Conservation (phyloP, 1,140 invertebrate genomes). For the Halictus rubicundus region DNA sequence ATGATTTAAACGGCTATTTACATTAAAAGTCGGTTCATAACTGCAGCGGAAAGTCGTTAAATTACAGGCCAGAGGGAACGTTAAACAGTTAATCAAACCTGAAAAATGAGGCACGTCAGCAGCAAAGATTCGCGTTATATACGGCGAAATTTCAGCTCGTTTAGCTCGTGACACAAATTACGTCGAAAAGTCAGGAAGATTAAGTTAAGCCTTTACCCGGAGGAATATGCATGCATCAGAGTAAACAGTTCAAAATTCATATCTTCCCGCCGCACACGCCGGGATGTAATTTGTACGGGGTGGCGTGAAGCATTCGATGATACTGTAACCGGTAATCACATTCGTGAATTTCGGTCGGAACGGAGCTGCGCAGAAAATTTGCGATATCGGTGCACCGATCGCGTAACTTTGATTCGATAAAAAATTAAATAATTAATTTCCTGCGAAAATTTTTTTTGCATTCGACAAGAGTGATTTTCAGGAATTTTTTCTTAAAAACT, state of each 20-base stretch:
- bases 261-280: constrained; percentile 16
- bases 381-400: too few species aligned
- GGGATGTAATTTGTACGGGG: constrained; percentile 21
- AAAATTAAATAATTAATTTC: too few species aligned
- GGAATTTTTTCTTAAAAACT: too few species aligned
- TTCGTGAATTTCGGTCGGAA: too few species aligned
- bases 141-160: constrained; percentile 21
- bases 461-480: too few species aligned
- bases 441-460: too few species aligned
- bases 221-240: constrained; percentile 21
- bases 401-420: too few species aligned
- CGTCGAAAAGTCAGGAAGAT: constrained; percentile 34
- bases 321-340: too few species aligned
- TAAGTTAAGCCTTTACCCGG: constrained; percentile 24
- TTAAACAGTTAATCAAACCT: constrained; percentile 18
- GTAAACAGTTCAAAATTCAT: constrained; percentile 29
- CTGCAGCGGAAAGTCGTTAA: neutral
- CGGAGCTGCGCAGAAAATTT: too few species aligned
- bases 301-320: too few species aligned
- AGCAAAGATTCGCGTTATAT: constrained; percentile 8
- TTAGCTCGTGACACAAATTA: constrained; percentile 27
- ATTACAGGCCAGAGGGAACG: neutral
- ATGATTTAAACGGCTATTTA: constrained; percentile 20
- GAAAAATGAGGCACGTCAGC: constrained; percentile 13
- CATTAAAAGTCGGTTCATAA: neutral